Percentiles rank a stretch among this genome's conserved stretches.
phyloP scores from a whole-genome alignment of 1,140 invertebrate species.

The Fopius arisanus region DNA sequence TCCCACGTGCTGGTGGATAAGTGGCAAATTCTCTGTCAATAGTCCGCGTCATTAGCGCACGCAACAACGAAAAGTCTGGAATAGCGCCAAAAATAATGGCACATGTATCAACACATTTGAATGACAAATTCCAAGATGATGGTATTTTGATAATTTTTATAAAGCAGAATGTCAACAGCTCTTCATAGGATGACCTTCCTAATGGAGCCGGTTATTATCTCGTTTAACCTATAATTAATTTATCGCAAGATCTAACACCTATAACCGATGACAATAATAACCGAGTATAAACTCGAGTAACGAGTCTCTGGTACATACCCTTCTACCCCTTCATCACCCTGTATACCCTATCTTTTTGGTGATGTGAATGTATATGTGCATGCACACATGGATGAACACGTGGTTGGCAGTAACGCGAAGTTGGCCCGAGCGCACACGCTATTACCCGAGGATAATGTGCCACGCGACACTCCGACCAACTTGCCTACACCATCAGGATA shows the following conservation, averaged over 20 bases:
- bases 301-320: background rate
- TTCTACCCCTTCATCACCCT: background rate
- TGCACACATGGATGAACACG: slow-evolving; percentile 10
- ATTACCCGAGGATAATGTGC: slow-evolving; percentile 23
- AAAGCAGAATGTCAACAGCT: background rate
- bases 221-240: slow-evolving; percentile 53
- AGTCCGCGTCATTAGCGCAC: background rate
- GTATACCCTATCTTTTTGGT: background rate
- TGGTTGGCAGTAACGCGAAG: slow-evolving; percentile 21
- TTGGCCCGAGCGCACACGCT: slow-evolving; percentile 23
- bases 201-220: slow-evolving; percentile 44
- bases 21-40: background rate
- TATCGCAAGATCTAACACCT: slow-evolving; percentile 47
- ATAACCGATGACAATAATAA: slow-evolving; percentile 44
- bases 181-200: background rate
- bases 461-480: slow-evolving; percentile 16
- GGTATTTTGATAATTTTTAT: background rate
- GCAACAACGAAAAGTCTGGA: background rate
- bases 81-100: background rate
- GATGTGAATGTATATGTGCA: background rate
- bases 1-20: background rate
- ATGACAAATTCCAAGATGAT: background rate
- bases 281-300: slow-evolving; percentile 14
- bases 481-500: background rate
- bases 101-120: background rate